Percentiles rank a stretch among this genome's conserved stretches.
phyloP scores from a whole-genome alignment of 2,888 invertebrate genomes.

The Nysson spinosus region DNA sequence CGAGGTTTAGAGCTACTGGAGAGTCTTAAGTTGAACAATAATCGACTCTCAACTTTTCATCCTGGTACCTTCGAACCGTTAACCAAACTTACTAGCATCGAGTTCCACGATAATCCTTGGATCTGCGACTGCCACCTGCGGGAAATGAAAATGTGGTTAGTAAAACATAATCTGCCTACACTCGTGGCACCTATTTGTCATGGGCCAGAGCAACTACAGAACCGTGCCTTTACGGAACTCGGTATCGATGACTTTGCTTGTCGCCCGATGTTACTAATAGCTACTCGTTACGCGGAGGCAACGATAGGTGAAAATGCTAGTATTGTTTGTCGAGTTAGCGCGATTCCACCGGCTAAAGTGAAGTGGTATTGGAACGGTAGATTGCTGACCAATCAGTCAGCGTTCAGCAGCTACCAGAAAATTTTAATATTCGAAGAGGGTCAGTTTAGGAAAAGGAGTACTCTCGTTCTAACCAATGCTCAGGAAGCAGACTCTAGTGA shows the following conservation, averaged over 20 bases:
- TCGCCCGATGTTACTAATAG: conserved; percentile 87
- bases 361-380: conserved; percentile 94
- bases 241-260: conserved; percentile 91
- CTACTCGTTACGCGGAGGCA: conserved; percentile 87
- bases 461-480: conserved; percentile 87
- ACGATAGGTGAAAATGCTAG: conserved; percentile 91
- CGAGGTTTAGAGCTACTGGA: conserved; percentile 87
- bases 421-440: conserved; percentile 88
- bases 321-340: conserved; percentile 88
- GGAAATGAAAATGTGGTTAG: conserved; percentile 89
- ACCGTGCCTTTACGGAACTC: conserved; percentile 87
- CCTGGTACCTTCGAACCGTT: conserved; percentile 86
- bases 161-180: conserved; percentile 86
- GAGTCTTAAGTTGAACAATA: conserved; percentile 88
- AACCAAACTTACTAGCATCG: conserved; percentile 87
- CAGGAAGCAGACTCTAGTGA: conserved; percentile 90
- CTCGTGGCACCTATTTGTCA: conserved; percentile 89
- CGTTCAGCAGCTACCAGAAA: conserved; percentile 88
- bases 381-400: conserved; percentile 86
- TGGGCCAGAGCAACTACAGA: conserved; percentile 84
- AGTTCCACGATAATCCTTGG: conserved; percentile 93
- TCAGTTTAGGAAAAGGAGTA: conserved; percentile 86
- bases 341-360: conserved; percentile 88
- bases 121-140: conserved; percentile 91
- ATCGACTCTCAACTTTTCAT: conserved; percentile 86